Evolutionary conservation across 2,113 vertebrate species (phyloP).

Genomic region (Asarcornis scutulata): DNA sequence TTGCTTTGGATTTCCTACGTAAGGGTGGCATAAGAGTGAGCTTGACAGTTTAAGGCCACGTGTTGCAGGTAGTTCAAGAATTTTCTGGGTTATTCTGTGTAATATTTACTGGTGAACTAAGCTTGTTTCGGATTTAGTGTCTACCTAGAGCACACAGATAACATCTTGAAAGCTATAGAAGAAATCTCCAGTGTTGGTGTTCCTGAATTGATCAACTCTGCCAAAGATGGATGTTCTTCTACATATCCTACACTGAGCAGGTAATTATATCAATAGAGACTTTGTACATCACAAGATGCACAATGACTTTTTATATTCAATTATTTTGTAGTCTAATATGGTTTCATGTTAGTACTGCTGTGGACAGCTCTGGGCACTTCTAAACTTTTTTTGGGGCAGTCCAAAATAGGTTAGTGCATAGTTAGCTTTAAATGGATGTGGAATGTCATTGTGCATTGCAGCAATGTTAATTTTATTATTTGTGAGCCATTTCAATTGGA

Average conservation of each 20-base stretch:
- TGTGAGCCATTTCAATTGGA: background rate
- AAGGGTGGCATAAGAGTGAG: background rate
- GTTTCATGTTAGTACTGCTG: background rate
- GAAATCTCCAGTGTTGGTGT: constrained; percentile 88
- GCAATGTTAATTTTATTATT: background rate
- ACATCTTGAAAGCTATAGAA: constrained; percentile 90
- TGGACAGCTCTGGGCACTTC: background rate
- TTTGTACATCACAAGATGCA: background rate
- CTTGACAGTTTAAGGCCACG: background rate
- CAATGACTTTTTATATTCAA: background rate
- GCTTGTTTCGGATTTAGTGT: constrained; percentile 76
- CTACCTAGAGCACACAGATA: constrained; percentile 88
- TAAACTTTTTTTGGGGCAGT: background rate
- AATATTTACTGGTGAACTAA: background rate
- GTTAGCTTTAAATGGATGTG: background rate
- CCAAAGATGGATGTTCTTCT: constrained; percentile 86
- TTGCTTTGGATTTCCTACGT: background rate
- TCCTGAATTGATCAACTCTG: constrained; percentile 82
- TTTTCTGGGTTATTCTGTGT: background rate
- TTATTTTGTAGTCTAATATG: background rate
- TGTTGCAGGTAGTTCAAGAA: background rate
- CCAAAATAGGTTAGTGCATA: rapidly evolving
- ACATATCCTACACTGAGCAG: constrained; percentile 91
- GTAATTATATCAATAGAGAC: constrained; percentile 66
- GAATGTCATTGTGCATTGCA: background rate